phyloP scores from a whole-genome alignment of 1,140 invertebrate species.

The Idris sp. region DNA sequence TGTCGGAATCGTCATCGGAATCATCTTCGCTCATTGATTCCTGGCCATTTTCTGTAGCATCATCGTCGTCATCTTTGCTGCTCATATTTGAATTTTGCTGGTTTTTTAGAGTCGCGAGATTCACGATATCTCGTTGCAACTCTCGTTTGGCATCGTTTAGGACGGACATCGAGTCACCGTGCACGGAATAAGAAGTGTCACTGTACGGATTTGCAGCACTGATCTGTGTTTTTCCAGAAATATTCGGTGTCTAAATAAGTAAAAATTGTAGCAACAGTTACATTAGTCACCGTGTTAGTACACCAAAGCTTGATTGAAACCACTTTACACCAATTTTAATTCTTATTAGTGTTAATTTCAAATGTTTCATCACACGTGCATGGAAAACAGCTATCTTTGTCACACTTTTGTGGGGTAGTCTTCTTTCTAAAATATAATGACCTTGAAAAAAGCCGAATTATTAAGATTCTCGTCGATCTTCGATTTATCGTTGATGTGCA shows the following conservation, averaged over 20 bases:
- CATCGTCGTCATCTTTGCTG: constrained; percentile 72
- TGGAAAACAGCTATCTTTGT: too few relatives aligned
- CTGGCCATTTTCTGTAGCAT: constrained; percentile 77
- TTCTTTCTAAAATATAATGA: too few relatives aligned
- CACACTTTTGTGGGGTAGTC: too few relatives aligned
- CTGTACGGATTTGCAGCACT: constrained; percentile 68
- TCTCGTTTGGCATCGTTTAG: constrained; percentile 84
- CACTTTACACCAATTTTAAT: too few relatives aligned
- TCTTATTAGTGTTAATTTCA: too few relatives aligned
- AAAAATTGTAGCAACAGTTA: constrained; percentile 6
- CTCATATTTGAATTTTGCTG: constrained; percentile 66
- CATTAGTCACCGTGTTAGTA: constrained; percentile 22
- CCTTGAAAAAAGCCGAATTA: too few relatives aligned
- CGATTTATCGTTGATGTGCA: too few relatives aligned
- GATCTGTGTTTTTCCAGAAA: constrained; percentile 54
- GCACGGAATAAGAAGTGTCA: constrained; percentile 69
- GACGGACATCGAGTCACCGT: constrained; percentile 76
- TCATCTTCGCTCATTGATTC: constrained; percentile 81
- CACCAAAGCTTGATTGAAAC: constrained; percentile 7
- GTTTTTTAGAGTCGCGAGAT: constrained; percentile 73
- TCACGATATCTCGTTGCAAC: constrained; percentile 80
- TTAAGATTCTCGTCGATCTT: too few relatives aligned
- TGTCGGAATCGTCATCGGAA: constrained; percentile 81
- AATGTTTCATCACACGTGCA: too few relatives aligned
- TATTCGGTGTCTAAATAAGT: constrained; percentile 32